These are phyloP conservation scores for Mobula hypostoma DNA, from an alignment of 2,113 vertebrate species.

Conservation along the genomic window DNA sequence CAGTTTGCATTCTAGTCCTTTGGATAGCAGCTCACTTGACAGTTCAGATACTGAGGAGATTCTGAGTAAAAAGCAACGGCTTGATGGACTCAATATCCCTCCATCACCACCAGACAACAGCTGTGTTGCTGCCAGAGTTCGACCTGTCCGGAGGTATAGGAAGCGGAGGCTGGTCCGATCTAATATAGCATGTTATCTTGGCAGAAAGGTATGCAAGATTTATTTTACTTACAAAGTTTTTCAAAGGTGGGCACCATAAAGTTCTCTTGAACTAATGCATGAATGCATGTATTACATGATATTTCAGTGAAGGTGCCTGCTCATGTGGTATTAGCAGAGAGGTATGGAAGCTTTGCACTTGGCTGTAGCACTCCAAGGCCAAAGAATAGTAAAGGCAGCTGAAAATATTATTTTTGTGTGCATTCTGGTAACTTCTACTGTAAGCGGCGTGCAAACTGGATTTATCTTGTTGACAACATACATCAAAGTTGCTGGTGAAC, in stretches of 20 bases:
- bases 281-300: background rate
- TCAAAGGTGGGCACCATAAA: background rate
- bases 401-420: background rate
- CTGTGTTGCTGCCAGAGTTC: constrained; percentile 46
- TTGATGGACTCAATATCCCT: background rate
- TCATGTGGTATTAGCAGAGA: too few relatives aligned
- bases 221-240: background rate
- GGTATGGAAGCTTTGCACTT: background rate
- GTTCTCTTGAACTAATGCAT: background rate
- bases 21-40: constrained; percentile 37
- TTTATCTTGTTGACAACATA: too few relatives aligned
- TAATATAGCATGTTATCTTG: constrained; percentile 39
- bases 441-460: background rate
- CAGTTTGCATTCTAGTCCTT: constrained; percentile 39
- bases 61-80: constrained; percentile 41
- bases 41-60: background rate
- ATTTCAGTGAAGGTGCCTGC: background rate
- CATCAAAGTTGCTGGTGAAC: too few relatives aligned
- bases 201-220: constrained; percentile 44
- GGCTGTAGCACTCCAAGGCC: background rate
- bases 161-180: constrained; percentile 45
- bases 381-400: background rate
- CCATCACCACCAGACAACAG: constrained; percentile 40
- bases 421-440: background rate
- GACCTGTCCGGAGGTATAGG: constrained; percentile 42